These are phyloP conservation scores for Holothuria leucospilota DNA, from an alignment of 53 echinoderm and acorn worm genomes.

Conservation along the genomic window DNA sequence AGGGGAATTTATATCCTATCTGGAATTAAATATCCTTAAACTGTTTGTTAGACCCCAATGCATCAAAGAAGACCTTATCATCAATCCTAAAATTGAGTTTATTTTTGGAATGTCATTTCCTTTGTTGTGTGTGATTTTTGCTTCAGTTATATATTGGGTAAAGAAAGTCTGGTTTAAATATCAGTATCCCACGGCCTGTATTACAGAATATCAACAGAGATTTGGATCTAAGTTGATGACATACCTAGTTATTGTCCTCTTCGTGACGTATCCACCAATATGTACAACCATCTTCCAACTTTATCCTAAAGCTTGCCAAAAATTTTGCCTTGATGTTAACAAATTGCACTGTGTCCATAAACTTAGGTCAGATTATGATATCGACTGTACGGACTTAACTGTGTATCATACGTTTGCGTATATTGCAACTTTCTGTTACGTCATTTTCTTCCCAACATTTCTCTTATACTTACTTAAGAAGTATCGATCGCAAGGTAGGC, in stretches of 20 bases:
- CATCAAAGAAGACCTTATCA: not conserved
- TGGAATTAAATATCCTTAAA: conserved; percentile 13
- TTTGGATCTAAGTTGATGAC: not conserved
- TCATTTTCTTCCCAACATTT: not conserved
- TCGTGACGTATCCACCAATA: conserved; percentile 21
- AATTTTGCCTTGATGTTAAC: not conserved
- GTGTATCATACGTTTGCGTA: not conserved
- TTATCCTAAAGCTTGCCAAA: not conserved
- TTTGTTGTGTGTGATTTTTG: not conserved
- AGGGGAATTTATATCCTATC: not conserved
- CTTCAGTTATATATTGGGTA: not conserved
- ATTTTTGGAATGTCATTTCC: not conserved
- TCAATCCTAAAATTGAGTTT: conserved; percentile 19
- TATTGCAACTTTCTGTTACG: not conserved
- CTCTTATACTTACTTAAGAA: not conserved
- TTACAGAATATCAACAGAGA: not conserved
- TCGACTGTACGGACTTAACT: not conserved
- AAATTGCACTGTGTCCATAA: not conserved
- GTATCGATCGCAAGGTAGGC: too few relatives aligned
- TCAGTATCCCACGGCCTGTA: not conserved
- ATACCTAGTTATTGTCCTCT: not conserved
- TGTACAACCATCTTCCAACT: conserved; percentile 6
- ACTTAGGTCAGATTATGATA: conserved; percentile 8
- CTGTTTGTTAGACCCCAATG: conserved; percentile 8
- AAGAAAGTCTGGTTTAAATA: not conserved